These are phyloP conservation scores for Chirona hameri DNA, from an alignment of 2,888 invertebrate genomes.

Conservation along the genomic window DNA sequence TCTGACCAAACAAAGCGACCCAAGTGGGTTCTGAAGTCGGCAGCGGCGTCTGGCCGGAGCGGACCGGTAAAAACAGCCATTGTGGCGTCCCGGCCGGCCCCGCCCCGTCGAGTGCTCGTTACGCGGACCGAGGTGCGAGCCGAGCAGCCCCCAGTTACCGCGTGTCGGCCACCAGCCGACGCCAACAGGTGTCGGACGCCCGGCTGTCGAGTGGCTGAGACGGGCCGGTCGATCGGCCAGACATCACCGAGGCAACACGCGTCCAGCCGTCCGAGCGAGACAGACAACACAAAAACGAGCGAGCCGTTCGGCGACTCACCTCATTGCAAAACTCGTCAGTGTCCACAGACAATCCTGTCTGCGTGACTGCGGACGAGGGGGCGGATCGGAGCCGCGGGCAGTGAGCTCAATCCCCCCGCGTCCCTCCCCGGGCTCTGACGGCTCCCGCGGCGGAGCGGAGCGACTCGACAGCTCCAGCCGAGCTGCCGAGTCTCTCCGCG, in stretches of 20 bases:
- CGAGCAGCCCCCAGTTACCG: background rate
- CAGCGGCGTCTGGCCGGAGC: background rate
- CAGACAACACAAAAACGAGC: background rate
- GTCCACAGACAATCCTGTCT: too few relatives aligned
- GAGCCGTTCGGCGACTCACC: too few relatives aligned
- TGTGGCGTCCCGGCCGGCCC: background rate
- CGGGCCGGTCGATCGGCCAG: too few relatives aligned
- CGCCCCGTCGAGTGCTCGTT: background rate
- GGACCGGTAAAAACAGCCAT: conserved; percentile 10
- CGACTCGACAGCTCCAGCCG: background rate
- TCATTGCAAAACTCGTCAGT: too few relatives aligned
- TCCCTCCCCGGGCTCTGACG: background rate
- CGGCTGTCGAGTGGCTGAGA: too few relatives aligned
- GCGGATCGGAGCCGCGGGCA: background rate
- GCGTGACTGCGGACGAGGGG: background rate
- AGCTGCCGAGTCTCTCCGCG: background rate
- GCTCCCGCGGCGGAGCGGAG: background rate
- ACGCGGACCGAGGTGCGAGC: background rate
- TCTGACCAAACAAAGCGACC: conserved; percentile 22
- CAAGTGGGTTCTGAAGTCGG: conserved; percentile 22
- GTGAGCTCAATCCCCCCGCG: background rate
- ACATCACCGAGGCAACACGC: too few relatives aligned
- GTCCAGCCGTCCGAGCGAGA: too few relatives aligned
- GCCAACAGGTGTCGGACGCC: too few relatives aligned
- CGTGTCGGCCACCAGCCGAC: background rate